A percentile compares a stretch with the other conserved stretches of the same genome.
Conservation (phyloP, 1,140 invertebrate species). For the Saccostrea echinata region DNA sequence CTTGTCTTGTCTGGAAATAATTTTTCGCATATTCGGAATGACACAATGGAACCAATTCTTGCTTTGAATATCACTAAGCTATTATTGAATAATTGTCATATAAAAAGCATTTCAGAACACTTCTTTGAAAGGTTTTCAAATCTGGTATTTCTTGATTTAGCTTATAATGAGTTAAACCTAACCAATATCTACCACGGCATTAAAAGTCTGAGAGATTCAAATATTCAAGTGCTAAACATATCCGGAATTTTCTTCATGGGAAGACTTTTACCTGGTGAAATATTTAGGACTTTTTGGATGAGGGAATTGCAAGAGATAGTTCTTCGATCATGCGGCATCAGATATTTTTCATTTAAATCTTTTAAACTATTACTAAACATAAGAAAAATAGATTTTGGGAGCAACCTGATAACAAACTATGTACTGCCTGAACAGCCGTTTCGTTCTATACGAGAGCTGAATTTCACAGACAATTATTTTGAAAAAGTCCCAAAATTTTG, state of each 20-base stretch:
- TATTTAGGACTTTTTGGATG: neutral
- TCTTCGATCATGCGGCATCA: neutral
- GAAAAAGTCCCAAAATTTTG: neutral
- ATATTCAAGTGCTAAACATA: constrained; percentile 1
- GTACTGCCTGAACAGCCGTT: neutral
- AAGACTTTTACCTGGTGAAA: neutral
- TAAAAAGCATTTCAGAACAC: constrained; percentile 1
- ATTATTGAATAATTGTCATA: neutral
- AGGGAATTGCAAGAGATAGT: neutral
- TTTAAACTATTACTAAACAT: neutral
- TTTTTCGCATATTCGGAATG: neutral
- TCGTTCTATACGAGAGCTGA: neutral
- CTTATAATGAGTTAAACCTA: neutral
- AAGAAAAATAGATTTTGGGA: neutral
- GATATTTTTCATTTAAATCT: neutral
- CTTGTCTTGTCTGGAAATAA: neutral
- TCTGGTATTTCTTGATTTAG: constrained; percentile 10
- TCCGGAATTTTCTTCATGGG: neutral
- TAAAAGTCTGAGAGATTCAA: neutral
- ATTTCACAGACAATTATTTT: neutral
- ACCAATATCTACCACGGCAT: neutral
- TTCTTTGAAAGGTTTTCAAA: neutral
- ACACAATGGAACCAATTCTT: constrained; percentile 3
- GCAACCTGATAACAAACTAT: neutral
- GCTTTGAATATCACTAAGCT: neutral